Base-by-base conservation (phyloP, 2,797 vertebrate species). In the Menidia menidia region DNA sequence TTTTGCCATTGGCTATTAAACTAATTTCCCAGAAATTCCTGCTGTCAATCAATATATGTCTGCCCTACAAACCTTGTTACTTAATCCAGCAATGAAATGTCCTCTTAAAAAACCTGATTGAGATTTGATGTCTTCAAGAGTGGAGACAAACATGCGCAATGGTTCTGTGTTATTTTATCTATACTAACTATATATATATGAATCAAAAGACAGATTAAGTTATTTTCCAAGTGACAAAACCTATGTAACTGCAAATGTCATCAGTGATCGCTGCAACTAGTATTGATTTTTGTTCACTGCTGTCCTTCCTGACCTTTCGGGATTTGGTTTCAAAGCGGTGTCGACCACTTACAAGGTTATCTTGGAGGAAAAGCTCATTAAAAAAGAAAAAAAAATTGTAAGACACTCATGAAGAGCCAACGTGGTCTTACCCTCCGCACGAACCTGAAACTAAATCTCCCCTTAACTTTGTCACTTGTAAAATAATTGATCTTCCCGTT, bases 51-150 rank as follows among this genome's bases (percentile, higher is more conserved):
- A 87, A 69, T 82, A 35, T 48, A 42, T 52, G 30, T 43, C 35
- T 75, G 85, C 61, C 85, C 83, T 74, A 87, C 65, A 90, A 87
- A 88, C 86, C 82, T 85, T 71, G 67, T 86, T 88, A 83, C 59
- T 68, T 44, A 65, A 39, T 19, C 25, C 39, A 62, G 57, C 59
- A 45, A 53, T 61, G 60, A 68, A 52, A 32, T 42, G 50, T 47
- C 41, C 31, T 4, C 44, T 18, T 41, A 47, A 52, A 35, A 61
- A 14, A 12, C 63, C 31, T 52, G 16, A 45, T 63, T 64, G 53
- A 16, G 2, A 33, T 63, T 31, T 51, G 18, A 58, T 19, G 9
- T 5, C 18, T 42, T 50, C 1, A n/a, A n/a, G 15, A 43, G 31
- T 12, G 9, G 1, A 3, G 16, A 15, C 51, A 33, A 9, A 39